Conservation (phyloP, 92 coral and sea anemone species). For the Galaxea fascicularis region DNA sequence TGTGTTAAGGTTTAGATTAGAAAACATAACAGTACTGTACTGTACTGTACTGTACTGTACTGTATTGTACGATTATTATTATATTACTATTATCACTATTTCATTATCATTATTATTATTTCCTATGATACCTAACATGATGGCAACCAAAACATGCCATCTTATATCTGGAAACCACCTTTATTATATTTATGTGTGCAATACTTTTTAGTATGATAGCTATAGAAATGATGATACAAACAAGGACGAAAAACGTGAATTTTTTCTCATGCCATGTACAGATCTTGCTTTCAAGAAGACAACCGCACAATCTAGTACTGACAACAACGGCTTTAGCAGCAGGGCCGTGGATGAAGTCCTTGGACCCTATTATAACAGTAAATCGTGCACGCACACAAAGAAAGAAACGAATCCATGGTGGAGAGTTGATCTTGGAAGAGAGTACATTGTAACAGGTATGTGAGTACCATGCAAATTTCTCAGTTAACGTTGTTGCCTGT, state of each 20-base stretch:
- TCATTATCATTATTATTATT: too few species aligned
- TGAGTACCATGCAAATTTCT: background rate
- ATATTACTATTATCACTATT: too few species aligned
- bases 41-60: too few species aligned
- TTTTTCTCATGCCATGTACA: slow-evolving; percentile 22
- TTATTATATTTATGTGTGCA: too few species aligned
- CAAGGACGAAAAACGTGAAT: background rate
- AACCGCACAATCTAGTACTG: slow-evolving; percentile 89
- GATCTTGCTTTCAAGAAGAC: slow-evolving; percentile 87
- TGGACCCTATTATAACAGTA: slow-evolving; percentile 63
- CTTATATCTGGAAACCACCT: too few species aligned
- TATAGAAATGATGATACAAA: background rate
- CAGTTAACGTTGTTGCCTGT: background rate
- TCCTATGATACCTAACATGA: too few species aligned
- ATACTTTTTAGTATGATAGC: background rate
- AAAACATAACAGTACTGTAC: too few species aligned
- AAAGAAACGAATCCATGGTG: slow-evolving; percentile 96
- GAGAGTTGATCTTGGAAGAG: slow-evolving; percentile 94
- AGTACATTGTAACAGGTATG: slow-evolving; percentile 92
- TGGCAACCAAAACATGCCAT: too few species aligned
- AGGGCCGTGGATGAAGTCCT: slow-evolving; percentile 93
- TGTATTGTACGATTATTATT: too few species aligned
- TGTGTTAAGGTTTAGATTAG: too few species aligned
- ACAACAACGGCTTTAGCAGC: slow-evolving; percentile 86
- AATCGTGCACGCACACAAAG: slow-evolving; percentile 92